Evolutionary conservation across 2,113 vertebrate species (phyloP).

Genomic region (Noturus placidus): DNA sequence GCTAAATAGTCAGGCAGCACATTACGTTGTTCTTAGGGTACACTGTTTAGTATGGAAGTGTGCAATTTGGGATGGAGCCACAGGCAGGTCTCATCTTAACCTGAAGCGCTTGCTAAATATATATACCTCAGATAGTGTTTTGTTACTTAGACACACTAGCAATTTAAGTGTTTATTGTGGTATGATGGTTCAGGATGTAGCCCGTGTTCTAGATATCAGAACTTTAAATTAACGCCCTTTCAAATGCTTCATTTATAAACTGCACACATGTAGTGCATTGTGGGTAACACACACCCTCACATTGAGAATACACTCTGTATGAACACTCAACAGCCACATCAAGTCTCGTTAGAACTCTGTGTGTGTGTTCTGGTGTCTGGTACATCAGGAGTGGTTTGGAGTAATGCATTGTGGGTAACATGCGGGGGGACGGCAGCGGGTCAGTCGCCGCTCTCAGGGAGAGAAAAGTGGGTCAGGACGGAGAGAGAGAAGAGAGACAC

Average conservation of each 20-base stretch:
- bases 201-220: neutral
- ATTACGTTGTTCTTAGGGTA: neutral
- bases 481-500: constrained; percentile 16
- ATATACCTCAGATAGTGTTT: neutral
- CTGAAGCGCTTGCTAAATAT: neutral
- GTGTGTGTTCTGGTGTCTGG: neutral
- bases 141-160: neutral
- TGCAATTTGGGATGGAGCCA: neutral
- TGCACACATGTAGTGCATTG: constrained; percentile 14
- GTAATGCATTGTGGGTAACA: constrained; percentile 31
- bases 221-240: neutral
- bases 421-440: constrained; percentile 30
- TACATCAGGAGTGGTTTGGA: neutral
- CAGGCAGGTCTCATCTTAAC: neutral
- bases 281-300: constrained; percentile 24
- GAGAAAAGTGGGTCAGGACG: constrained; percentile 41
- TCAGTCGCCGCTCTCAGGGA: constrained; percentile 37
- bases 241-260: neutral
- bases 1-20: neutral
- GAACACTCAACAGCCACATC: neutral
- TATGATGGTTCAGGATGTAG: neutral
- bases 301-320: neutral
- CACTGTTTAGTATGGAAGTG: neutral
- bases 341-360: neutral
- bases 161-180: neutral